phyloP scores from a whole-genome alignment of 2,797 vertebrate genomes.

The Syngnathus acus region DNA sequence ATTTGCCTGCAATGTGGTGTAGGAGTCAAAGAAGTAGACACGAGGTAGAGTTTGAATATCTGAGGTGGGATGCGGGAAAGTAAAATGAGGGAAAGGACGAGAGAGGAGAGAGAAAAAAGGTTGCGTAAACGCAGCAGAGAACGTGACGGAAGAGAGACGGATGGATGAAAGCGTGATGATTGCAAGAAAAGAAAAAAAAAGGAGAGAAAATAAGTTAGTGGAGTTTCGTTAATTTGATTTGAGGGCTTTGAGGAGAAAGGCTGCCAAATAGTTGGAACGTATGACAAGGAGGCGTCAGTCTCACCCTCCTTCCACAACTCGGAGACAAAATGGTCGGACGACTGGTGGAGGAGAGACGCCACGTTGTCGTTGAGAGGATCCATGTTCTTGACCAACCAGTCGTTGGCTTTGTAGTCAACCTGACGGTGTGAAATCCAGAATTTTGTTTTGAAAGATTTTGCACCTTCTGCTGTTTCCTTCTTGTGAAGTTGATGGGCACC shows the following conservation, averaged over 20 bases:
- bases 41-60: constrained; percentile 85
- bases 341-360: constrained; percentile 84
- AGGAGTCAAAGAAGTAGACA: constrained; percentile 87
- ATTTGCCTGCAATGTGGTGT: constrained; percentile 77
- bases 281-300: constrained; percentile 18
- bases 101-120: neutral
- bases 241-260: constrained; percentile 2
- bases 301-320: constrained; percentile 92
- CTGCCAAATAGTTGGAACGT: neutral
- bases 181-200: constrained; percentile 17
- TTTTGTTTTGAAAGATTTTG: neutral
- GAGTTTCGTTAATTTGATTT: constrained; percentile 3
- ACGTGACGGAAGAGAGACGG: constrained; percentile 31
- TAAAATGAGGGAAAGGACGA: neutral
- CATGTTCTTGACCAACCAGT: constrained; percentile 93
- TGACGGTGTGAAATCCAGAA: constrained; percentile 26
- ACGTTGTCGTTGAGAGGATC: constrained; percentile 88
- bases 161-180: constrained; percentile 7
- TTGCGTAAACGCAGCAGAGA: constrained; percentile 25
- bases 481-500: constrained; percentile 51
- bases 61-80: constrained; percentile 55
- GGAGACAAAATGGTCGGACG: constrained; percentile 81
- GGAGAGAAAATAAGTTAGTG: neutral
- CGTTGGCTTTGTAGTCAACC: constrained; percentile 87
- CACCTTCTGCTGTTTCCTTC: neutral